Base-by-base conservation (phyloP, 2,797 vertebrate genomes). In the Macropodus opercularis region DNA sequence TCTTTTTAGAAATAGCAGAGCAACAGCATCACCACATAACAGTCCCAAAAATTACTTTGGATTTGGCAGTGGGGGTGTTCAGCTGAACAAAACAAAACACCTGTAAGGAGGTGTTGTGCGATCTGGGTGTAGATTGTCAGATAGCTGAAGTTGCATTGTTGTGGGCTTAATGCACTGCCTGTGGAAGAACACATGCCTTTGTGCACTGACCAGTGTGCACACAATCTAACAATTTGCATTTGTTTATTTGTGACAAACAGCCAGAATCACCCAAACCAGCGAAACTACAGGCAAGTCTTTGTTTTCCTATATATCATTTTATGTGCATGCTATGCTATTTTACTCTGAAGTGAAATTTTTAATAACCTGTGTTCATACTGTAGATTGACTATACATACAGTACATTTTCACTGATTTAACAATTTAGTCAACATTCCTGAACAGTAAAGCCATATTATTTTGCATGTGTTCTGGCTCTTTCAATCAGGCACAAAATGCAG, bases 251-350 rank as follows among this genome's bases (percentile, higher is more conserved):
- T 89, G 84, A 93, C 81, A 85, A 93, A 92, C 96, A 98, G 96
- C 95, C 96, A 73, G 96, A 98, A 89, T 98, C 95, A 61, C 96
- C 96, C 66, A 98, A 98, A 91, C 94, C 95, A 88, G 92, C 94
- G 88, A 98, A 98, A 89, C 93, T 92, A 64, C 96, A 98, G 96
- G 96, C 95, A 99, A 98, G 97, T 99, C 86, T 79, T 79, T 50
- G 23, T 64, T 79, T 80, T 69, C 44, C 81, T 80, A 54, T 32
- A 58, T 44, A 68, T 35, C 15, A 50, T 65, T 81, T 60, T 32
- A 69, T 69, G 24, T 87, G 85, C 86, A 91, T 90, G 85, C 69
- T 41, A 48, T 56, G 74, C 73, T 74, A 23, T 63, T 61, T 66
- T 80, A 13, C 32, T 61, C 6, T 69, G 10, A 68, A 50, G 49